Conservation (phyloP, 2,113 vertebrate species). For the Megaleporinus macrocephalus region DNA sequence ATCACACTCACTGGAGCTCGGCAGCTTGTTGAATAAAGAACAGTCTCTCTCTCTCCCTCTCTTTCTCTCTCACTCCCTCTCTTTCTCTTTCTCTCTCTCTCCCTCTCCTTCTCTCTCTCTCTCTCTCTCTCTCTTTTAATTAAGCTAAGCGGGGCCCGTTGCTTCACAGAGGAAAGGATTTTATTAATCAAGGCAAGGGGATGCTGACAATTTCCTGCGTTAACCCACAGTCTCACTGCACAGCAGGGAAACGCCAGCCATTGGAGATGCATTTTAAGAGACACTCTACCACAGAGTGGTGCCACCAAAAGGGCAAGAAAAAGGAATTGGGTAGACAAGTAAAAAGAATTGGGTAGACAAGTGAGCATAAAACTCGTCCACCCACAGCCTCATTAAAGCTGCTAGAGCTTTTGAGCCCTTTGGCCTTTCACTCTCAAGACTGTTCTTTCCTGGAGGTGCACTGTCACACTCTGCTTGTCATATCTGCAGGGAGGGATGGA, state of each 20-base stretch:
- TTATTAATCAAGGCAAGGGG: constrained; percentile 61
- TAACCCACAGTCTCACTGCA: background rate
- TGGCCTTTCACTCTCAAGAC: background rate
- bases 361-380: background rate
- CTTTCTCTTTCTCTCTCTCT: constrained; percentile 18
- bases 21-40: constrained; percentile 58
- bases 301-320: constrained; percentile 2
- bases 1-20: constrained; percentile 56
- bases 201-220: constrained; percentile 57
- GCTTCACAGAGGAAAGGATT: constrained; percentile 50
- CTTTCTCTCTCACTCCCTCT: no score
- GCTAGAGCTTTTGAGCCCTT: background rate
- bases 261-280: background rate
- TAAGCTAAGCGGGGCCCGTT: constrained; percentile 52
- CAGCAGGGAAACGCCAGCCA: background rate
- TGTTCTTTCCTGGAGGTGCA: background rate
- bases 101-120: background rate
- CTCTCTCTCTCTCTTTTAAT: constrained; percentile 62
- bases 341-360: background rate
- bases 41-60: constrained; percentile 18
- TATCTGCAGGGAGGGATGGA: constrained; percentile 79
- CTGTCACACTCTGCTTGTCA: constrained; percentile 23
- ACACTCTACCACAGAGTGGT: background rate
- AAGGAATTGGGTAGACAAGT: background rate
- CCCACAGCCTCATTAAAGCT: constrained; percentile 36